Base-by-base conservation (phyloP, 2,113 vertebrate species). In the Tricholaema leucomelas region DNA sequence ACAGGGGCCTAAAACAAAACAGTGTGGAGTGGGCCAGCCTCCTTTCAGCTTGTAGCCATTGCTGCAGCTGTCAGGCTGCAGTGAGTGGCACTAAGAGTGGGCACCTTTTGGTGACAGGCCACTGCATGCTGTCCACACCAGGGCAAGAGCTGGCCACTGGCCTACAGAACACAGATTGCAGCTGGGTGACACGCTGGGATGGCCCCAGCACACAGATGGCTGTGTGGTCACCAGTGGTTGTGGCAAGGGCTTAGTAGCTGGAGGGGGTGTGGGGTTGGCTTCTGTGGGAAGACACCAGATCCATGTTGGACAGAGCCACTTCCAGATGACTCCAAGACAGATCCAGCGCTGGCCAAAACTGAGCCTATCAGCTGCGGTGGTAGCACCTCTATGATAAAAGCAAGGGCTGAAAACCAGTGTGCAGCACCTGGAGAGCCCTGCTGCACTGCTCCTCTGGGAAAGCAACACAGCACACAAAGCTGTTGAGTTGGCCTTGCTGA, bases 401-500 rank as follows among this genome's bases (percentile, higher is more conserved):
- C 35, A 9, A 79, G 40, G 10, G 33, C 30, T 31, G 13, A 56
- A 56, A 72, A 7, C 11, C 1, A 2, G n/a, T 23, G 19, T 50
- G 42, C 46, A 66, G 19, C 58, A 52, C 27, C 40, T 27, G 8
- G 50, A 38, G 66, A 78, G 23, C 71, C 60, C 46, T 55, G 36
- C 50, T 75, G 54, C 58, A 2, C 17, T 56, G 8, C 12, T 71
- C 30, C 55, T 28, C 28, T 21, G 21, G 38, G 55, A 42, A 72
- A 36, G 46, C 59, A 67, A 2, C 9, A 35, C 30, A 59, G 46
- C 48, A 12, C 12, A 11, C 1, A 31, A 15, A 1, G 10, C 6
- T 15, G 9, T 15, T 2, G 1, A 5, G 36, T 59, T 18, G 36
- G 2, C 5, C 20, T 5, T 5, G 13, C 54, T 54, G 30, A 19